Conservation (phyloP, 2,888 invertebrate genomes). For the Ceramica pisi region DNA sequence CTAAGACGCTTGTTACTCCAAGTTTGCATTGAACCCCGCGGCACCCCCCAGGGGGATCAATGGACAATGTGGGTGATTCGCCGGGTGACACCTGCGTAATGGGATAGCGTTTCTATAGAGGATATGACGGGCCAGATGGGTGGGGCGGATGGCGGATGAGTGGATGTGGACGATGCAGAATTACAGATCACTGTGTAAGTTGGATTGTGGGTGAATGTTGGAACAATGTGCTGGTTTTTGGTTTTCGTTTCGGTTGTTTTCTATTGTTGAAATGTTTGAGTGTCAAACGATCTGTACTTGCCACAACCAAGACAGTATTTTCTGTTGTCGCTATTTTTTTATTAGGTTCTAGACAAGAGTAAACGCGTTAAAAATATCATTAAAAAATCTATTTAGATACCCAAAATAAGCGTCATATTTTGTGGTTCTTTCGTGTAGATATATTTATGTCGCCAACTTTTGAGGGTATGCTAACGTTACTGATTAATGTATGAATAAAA, state of each 20-base stretch:
- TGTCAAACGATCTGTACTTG: not conserved
- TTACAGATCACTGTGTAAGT: conserved; percentile 6
- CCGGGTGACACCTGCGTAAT: conserved; percentile 74
- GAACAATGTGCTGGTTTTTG: conserved; percentile 12
- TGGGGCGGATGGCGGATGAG: conserved; percentile 8
- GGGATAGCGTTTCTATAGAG: conserved; percentile 69
- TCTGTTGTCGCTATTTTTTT: too few species aligned
- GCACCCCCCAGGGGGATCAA: conserved; percentile 69
- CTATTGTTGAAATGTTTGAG: not conserved
- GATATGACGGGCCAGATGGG: conserved; percentile 56
- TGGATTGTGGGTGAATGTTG: not conserved
- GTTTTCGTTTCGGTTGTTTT: not conserved
- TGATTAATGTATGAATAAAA: too few species aligned
- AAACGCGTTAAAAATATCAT: too few species aligned
- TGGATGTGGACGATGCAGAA: conserved; percentile 6
- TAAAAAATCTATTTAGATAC: too few species aligned
- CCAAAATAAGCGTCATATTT: too few species aligned
- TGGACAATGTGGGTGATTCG: conserved; percentile 79
- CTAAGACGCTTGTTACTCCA: conserved; percentile 85
- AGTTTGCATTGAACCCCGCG: conserved; percentile 83
- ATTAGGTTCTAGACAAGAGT: too few species aligned
- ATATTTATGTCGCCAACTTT: too few species aligned
- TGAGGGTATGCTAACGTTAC: too few species aligned
- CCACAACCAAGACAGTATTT: too few species aligned
- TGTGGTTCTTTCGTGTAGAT: too few species aligned